Conservation (phyloP, 1,140 invertebrate species). For the Hycleus cichorii region DNA sequence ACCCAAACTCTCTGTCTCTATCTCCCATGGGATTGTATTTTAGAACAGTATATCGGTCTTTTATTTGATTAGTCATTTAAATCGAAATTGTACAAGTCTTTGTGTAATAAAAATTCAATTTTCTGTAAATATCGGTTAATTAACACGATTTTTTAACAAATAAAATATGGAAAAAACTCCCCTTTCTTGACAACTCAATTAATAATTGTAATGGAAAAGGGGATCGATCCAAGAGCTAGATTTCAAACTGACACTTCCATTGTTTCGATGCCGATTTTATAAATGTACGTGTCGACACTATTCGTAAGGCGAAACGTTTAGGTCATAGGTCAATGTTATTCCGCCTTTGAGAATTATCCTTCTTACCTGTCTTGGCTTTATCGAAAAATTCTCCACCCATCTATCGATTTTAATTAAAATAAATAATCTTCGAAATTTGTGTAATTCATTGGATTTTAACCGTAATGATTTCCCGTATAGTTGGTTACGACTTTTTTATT, state of each 20-base stretch:
- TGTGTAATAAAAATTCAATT: too few species aligned
- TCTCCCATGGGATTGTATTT: conserved; percentile 8
- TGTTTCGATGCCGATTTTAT: conserved; percentile 13
- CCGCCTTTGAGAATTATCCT: conserved; percentile 2
- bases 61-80: conserved; percentile 16
- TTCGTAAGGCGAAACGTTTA: conserved; percentile 1
- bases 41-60: conserved; percentile 4
- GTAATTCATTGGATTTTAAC: too few species aligned
- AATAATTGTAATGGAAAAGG: conserved; percentile 7
- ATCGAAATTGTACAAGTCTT: neutral
- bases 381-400: neutral
- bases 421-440: too few species aligned
- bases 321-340: conserved; percentile 5
- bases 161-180: neutral
- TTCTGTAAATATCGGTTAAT: too few species aligned
- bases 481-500: too few species aligned
- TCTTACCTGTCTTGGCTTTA: neutral
- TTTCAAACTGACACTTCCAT: conserved; percentile 12
- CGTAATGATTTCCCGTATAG: too few species aligned
- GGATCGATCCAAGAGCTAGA: conserved; percentile 2
- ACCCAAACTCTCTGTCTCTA: conserved; percentile 21
- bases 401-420: too few species aligned
- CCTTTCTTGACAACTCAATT: conserved; percentile 7
- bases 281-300: conserved; percentile 13
- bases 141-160: too few species aligned